phyloP scores from a whole-genome alignment of 2,888 invertebrate genomes.

The Meiosimyza platycephala region DNA sequence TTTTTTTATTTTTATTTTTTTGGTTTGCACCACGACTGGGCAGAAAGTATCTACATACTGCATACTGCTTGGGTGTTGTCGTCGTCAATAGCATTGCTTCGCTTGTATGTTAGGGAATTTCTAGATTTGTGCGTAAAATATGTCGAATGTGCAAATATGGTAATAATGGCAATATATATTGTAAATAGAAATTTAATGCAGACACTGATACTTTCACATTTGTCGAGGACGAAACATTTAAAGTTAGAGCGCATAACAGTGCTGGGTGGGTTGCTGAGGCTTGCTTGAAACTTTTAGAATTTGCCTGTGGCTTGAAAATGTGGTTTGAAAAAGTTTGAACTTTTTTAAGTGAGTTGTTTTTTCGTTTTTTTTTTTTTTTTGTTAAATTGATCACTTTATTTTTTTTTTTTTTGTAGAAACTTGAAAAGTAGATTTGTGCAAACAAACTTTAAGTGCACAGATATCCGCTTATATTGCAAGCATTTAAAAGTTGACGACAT shows the following conservation, averaged over 20 bases:
- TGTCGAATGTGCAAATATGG: constrained; percentile 37
- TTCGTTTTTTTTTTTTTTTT: no score
- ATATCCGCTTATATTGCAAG: no score
- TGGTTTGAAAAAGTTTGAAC: background rate
- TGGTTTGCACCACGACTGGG: background rate
- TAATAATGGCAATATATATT: constrained; percentile 35
- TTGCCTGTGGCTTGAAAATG: background rate
- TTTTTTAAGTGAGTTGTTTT: no score
- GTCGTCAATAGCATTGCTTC: no score
- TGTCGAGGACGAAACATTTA: background rate
- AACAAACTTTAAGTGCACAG: no score
- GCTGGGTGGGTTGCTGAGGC: background rate
- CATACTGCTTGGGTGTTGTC: no score
- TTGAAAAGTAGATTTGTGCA: no score
- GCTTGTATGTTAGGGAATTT: no score
- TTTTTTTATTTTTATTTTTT: background rate
- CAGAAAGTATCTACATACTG: no score
- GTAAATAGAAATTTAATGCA: constrained; percentile 38
- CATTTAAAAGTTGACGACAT: no score
- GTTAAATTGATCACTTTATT: no score
- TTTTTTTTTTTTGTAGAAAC: no score
- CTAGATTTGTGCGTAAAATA: constrained; percentile 9
- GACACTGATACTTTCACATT: constrained; percentile 26
- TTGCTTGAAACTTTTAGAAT: background rate
- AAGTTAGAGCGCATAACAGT: background rate